phyloP scores from a whole-genome alignment of 2,113 vertebrate species.

The Melanocharis versteri region DNA sequence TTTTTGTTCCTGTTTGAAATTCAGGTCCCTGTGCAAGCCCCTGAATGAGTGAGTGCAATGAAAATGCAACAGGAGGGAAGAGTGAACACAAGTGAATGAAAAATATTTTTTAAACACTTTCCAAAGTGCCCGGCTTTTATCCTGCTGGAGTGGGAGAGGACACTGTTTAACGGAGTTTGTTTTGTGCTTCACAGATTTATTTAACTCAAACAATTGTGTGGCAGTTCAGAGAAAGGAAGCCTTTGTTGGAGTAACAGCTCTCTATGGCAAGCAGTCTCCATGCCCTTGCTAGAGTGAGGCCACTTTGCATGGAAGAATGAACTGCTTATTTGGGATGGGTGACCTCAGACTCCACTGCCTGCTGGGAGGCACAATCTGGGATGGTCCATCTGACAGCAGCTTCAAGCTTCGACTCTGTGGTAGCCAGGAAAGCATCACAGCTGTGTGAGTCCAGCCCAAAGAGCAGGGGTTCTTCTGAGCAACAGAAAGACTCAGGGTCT shows the following conservation, averaged over 20 bases:
- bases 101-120: conserved; percentile 20
- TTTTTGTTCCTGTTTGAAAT: conserved; percentile 13
- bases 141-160: background rate
- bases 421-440: background rate
- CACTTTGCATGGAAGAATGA: conserved; percentile 16
- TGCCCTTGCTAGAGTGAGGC: background rate
- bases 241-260: conserved; percentile 24
- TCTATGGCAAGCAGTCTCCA: background rate
- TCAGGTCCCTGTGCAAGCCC: background rate
- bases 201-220: background rate
- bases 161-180: background rate
- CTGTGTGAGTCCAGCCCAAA: background rate
- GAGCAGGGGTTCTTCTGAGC: background rate
- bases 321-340: background rate
- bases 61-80: conserved; percentile 13
- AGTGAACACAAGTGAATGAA: conserved; percentile 21
- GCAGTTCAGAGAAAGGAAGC: background rate
- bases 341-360: background rate
- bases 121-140: conserved; percentile 17
- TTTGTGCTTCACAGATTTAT: conserved; percentile 35
- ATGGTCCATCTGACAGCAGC: background rate
- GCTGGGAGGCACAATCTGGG: background rate
- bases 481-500: background rate
- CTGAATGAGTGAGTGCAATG: background rate
- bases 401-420: background rate